A percentile compares a stretch with the other conserved stretches of the same genome.
These are phyloP conservation scores for Macaria notata DNA, from an alignment of 2,888 invertebrate genomes.

Conservation along the genomic window DNA sequence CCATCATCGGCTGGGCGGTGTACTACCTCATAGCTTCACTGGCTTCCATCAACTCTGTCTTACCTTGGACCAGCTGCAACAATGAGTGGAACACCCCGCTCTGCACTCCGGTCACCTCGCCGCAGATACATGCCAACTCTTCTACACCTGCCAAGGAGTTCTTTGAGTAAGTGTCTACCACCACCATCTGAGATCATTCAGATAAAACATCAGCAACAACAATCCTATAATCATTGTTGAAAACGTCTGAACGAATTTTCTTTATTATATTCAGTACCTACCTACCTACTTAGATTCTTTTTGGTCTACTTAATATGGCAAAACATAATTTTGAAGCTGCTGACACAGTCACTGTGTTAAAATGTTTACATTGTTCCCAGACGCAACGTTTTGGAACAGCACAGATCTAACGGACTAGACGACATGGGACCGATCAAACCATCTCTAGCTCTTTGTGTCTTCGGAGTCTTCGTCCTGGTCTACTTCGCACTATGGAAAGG, in stretches of 20 bases:
- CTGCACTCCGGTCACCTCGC: conserved; percentile 86
- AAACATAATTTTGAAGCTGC: too few relatives aligned
- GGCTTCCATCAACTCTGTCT: conserved; percentile 88
- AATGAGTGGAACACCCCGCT: conserved; percentile 93
- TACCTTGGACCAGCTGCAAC: conserved; percentile 94
- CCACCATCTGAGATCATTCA: too few relatives aligned
- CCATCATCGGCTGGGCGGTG: conserved; percentile 97
- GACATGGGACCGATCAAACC: conserved; percentile 95
- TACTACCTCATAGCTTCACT: conserved; percentile 94
- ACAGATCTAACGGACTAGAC: conserved; percentile 91
- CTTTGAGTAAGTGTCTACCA: conserved; percentile 86
- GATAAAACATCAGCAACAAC: too few relatives aligned
- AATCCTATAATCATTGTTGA: too few relatives aligned
- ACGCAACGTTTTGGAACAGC: conserved; percentile 92
- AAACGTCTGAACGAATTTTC: too few relatives aligned
- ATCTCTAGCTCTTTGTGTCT: conserved; percentile 93
- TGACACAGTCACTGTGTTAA: too few relatives aligned
- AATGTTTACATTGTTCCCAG: conserved; percentile 64
- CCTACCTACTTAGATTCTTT: too few relatives aligned
- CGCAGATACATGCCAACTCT: conserved; percentile 77
- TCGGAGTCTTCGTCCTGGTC: conserved; percentile 95
- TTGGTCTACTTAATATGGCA: too few relatives aligned
- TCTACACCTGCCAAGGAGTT: conserved; percentile 94
- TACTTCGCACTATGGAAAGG: conserved; percentile 99
- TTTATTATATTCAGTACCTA: too few relatives aligned